Percentiles rank a stretch among this genome's conserved stretches.
These are phyloP conservation scores for Hydrozoanthus tunicans DNA, from an alignment of 64 coral and sea anemone genomes.

Conservation along the genomic window DNA sequence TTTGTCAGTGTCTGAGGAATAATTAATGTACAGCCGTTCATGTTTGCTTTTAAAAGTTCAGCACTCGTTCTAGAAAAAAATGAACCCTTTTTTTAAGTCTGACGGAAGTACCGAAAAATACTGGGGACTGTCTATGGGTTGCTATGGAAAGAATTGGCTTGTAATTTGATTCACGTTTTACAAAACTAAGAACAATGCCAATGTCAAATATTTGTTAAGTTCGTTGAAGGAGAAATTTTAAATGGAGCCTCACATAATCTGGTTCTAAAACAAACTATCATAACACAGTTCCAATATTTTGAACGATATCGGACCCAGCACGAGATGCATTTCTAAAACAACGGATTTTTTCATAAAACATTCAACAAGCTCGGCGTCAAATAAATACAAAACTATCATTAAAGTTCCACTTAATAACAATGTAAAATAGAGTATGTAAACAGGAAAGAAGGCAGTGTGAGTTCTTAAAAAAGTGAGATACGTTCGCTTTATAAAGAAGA, in stretches of 20 bases:
- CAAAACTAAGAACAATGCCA: slow-evolving; percentile 20
- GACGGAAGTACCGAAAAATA: background rate
- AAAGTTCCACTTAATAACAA: slow-evolving; percentile 46
- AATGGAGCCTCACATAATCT: background rate
- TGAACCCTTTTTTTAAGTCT: too few species aligned
- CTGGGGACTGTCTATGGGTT: background rate
- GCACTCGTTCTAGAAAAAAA: too few species aligned
- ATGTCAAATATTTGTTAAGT: slow-evolving; percentile 42
- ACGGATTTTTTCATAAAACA: slow-evolving; percentile 37
- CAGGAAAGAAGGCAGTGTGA: slow-evolving; percentile 3
- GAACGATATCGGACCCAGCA: background rate
- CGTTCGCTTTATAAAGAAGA: background rate
- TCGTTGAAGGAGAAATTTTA: slow-evolving; percentile 24
- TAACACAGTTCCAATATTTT: background rate
- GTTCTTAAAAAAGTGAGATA: background rate
- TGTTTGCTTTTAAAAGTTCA: too few species aligned
- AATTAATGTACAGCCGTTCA: too few species aligned
- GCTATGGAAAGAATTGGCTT: background rate
- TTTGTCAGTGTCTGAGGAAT: too few species aligned
- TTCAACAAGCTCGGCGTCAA: slow-evolving; percentile 36
- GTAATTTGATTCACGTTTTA: slow-evolving; percentile 18
- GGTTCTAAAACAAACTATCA: background rate
- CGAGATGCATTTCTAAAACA: slow-evolving; percentile 1
- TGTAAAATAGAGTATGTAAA: slow-evolving; percentile 38
- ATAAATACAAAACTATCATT: slow-evolving; percentile 1